A percentile compares a stretch with the other conserved stretches of the same genome.
Conservation (phyloP, 2,797 vertebrate species). For the Liparis tanakae region DNA sequence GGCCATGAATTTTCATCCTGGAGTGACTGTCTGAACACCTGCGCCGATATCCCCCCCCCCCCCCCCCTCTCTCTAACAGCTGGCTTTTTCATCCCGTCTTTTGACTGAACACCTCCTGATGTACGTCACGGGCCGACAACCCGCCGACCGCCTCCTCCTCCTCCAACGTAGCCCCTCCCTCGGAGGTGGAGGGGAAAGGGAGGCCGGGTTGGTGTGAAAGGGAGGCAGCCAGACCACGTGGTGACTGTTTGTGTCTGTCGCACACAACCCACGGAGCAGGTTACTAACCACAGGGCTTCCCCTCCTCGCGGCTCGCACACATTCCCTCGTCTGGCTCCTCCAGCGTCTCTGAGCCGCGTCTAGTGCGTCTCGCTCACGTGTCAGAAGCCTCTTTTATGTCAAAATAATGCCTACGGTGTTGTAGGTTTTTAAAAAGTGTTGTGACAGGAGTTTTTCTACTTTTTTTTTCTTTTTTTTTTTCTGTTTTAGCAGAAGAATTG, state of each 20-base stretch:
- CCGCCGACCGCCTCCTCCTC: no score
- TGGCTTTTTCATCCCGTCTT: not conserved
- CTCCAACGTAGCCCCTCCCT: not conserved
- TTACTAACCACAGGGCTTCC: conserved; percentile 60
- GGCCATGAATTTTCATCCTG: no score
- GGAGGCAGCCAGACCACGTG: conserved; percentile 78
- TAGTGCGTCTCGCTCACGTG: conserved; percentile 23
- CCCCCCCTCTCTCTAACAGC: not conserved
- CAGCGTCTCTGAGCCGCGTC: conserved; percentile 31
- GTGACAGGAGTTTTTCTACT: not conserved
- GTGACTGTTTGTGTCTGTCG: conserved; percentile 69
- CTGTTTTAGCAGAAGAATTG: not conserved
- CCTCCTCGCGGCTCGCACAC: conserved; percentile 37
- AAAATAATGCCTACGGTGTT: conserved; percentile 7
- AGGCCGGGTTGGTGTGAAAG: conserved; percentile 66
- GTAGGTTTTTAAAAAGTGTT: conserved; percentile 6
- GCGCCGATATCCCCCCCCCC: not conserved
- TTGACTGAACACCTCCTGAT: not conserved
- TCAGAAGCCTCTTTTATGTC: not conserved
- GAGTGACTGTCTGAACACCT: not conserved
- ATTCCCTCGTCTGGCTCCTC: conserved; percentile 28
- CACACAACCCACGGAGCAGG: conserved; percentile 65
- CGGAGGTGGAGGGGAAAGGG: conserved; percentile 16
- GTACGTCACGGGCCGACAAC: not conserved
- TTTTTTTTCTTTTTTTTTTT: not conserved